These are phyloP conservation scores for Enteromius treurensis DNA, from an alignment of 2,797 vertebrate species.

Conservation along the genomic window DNA sequence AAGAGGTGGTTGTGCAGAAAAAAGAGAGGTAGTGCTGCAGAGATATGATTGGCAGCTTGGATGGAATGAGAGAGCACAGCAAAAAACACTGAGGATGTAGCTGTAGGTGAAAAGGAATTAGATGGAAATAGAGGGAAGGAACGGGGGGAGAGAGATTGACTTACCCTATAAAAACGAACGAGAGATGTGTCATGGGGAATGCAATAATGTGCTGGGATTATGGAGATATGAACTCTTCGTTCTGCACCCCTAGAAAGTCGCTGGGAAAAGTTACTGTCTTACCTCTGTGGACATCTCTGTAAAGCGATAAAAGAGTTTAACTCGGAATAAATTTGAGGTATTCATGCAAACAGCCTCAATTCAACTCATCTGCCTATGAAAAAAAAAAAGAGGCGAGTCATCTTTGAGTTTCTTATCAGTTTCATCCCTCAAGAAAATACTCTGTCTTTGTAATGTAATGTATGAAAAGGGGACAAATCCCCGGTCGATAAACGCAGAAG, in stretches of 20 bases:
- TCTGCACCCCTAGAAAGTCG: constrained; percentile 5
- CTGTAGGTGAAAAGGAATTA: constrained; percentile 54
- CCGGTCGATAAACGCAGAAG: constrained; percentile 25
- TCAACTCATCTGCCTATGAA: constrained; percentile 27
- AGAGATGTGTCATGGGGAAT: constrained; percentile 17
- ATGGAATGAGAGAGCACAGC: constrained; percentile 12
- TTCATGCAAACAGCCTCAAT: constrained; percentile 25
- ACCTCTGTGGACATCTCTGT: constrained; percentile 36
- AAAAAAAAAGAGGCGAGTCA: not conserved
- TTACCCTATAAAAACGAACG: not conserved
- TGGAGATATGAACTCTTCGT: constrained; percentile 20
- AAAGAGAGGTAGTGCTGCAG: not conserved
- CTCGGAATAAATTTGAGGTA: constrained; percentile 6
- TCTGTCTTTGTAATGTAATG: constrained; percentile 58
- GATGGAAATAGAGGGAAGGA: constrained; percentile 33
- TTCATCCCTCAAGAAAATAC: constrained; percentile 59
- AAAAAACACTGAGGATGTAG: constrained; percentile 21
- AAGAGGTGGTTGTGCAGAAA: constrained; percentile 15
- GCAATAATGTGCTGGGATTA: constrained; percentile 31
- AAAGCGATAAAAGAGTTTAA: constrained; percentile 36
- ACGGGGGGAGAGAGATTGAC: not conserved
- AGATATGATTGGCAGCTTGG: constrained; percentile 21
- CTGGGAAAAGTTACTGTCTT: constrained; percentile 22
- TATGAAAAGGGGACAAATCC: constrained; percentile 57
- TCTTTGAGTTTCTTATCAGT: constrained; percentile 31